Base-by-base conservation (phyloP, 2,797 vertebrate genomes). In the Notamacropus eugenii region DNA sequence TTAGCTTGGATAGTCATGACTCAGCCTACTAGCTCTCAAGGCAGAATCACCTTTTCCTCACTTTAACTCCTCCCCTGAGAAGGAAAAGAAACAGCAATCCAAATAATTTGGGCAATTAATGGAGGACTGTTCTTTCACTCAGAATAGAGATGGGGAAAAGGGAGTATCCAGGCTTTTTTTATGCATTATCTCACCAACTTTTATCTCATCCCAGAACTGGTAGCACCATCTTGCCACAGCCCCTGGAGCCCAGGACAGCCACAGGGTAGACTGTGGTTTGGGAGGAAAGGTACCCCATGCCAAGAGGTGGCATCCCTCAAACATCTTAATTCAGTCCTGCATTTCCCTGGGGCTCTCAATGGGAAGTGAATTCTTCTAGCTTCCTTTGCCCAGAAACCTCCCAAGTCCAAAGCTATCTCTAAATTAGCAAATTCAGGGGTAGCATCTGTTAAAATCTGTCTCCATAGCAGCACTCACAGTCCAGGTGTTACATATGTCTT, bases 201-300 rank as follows among this genome's bases (percentile, higher is more conserved):
- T 50, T 46, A 87, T 40, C 11, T 0, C 40, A 50, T 87, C 22
- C 74, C 40, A 11, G 10, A 50, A 27, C 9, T 87, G 74, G 27
- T 27, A 27, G 74, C 24, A 87, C 74, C 74, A 27, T 50, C 22
- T 40, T 87, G 22, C 67, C 10, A 27, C 9, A 50, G 74, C 14
- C 22, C 40, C 40, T 0, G 0, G 74, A 27, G 22, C 22, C 40
- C 13, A 87, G 9, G 22, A 46, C 0, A 1, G n/a, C n/a, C 40
- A 46, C 22, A 31, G 40, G 74, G 22, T 46, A 82, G 74, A 0
- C 19, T 3, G 74, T 82, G 22, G 19, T 40, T 82, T 40, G 14
- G 62, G 62, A n/a, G 62, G 16, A 34, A 40, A 74, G 62, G 29
- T 22, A 40, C 16, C 16, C 34, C 5, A 0, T 74, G 62, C 11